These are phyloP conservation scores for Chironomus striatipennis DNA, from an alignment of 1,140 invertebrate genomes.

Conservation along the genomic window DNA sequence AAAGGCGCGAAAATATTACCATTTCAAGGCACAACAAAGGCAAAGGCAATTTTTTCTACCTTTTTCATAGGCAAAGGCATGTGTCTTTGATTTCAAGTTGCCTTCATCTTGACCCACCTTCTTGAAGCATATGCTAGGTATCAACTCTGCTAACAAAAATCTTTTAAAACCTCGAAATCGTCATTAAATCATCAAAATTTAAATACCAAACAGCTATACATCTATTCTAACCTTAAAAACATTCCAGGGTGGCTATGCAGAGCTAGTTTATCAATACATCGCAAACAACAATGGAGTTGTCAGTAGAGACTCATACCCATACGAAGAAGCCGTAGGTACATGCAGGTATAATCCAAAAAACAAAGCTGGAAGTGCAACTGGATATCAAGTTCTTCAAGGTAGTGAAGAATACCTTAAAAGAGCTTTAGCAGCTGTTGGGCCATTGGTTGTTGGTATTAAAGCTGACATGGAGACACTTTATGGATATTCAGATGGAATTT, in stretches of 20 bases:
- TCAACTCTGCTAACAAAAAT: too few relatives aligned
- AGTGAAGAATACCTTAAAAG: background rate
- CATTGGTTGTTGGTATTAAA: background rate
- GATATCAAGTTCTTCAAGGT: background rate
- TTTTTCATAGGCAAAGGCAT: too few relatives aligned
- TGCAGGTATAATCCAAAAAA: background rate
- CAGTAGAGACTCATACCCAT: background rate
- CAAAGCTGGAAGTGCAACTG: background rate
- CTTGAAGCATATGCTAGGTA: too few relatives aligned
- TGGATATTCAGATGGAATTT: background rate
- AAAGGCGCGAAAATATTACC: too few relatives aligned
- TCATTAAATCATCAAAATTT: too few relatives aligned
- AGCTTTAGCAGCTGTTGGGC: background rate
- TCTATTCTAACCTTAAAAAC: background rate
- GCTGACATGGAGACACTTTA: background rate
- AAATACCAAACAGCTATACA: too few relatives aligned
- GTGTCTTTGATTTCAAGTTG: too few relatives aligned
- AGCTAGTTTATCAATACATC: background rate
- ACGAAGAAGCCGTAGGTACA: background rate
- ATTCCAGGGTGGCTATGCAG: background rate
- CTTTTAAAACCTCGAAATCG: too few relatives aligned
- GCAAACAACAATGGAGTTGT: background rate
- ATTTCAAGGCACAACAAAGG: too few relatives aligned
- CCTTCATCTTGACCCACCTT: too few relatives aligned
- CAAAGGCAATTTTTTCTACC: too few relatives aligned